phyloP scores from a whole-genome alignment of 2,113 vertebrate genomes.

The Sardina pilchardus region DNA sequence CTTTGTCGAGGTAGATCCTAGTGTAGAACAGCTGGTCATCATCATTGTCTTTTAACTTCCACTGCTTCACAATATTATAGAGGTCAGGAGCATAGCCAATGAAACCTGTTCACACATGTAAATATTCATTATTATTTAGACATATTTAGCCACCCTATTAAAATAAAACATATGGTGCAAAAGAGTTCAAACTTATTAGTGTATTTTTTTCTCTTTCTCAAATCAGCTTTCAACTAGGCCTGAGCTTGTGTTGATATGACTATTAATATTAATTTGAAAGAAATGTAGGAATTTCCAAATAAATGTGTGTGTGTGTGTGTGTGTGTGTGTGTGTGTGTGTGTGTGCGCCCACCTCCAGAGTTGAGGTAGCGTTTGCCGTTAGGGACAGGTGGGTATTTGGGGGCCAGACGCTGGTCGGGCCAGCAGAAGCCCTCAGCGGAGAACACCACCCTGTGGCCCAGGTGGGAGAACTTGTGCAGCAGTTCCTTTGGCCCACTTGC shows the following conservation, averaged over 20 bases:
- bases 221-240: no score
- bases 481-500: slow-evolving; percentile 72
- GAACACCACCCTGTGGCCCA: slow-evolving; percentile 72
- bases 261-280: no score
- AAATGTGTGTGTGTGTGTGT: neutral
- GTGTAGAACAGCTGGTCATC: slow-evolving; percentile 81
- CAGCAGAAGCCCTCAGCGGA: slow-evolving; percentile 79
- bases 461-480: slow-evolving; percentile 69
- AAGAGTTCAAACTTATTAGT: no score
- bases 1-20: slow-evolving; percentile 72
- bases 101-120: slow-evolving; percentile 64
- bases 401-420: slow-evolving; percentile 74
- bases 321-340: neutral
- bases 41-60: slow-evolving; percentile 75
- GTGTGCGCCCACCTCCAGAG: slow-evolving; percentile 36
- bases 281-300: neutral
- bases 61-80: slow-evolving; percentile 66
- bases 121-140: neutral
- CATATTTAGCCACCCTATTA: no score
- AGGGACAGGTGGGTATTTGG: slow-evolving; percentile 72
- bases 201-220: no score
- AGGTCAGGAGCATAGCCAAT: slow-evolving; percentile 73
- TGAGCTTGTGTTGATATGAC: no score
- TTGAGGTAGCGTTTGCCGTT: slow-evolving; percentile 79
- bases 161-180: no score